These are phyloP conservation scores for Salvelinus fontinalis DNA, from an alignment of 2,113 vertebrate genomes.

Conservation along the genomic window DNA sequence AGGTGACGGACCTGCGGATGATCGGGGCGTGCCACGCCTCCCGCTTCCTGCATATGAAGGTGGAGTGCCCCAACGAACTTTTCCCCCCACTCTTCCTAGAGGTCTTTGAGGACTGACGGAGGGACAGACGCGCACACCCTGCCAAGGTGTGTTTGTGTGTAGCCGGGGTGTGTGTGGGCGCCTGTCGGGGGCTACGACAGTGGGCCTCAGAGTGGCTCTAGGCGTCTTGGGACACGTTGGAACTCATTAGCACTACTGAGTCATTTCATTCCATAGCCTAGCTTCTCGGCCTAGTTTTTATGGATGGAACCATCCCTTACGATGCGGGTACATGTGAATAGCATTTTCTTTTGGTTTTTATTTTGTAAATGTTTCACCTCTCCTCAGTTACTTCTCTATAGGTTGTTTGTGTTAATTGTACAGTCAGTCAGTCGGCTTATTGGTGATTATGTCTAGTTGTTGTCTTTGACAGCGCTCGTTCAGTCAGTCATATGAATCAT, in stretches of 20 bases:
- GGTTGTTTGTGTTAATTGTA: conserved; percentile 65
- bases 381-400: conserved; percentile 6
- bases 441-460: no score
- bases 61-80: conserved; percentile 98
- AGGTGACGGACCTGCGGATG: conserved; percentile 99
- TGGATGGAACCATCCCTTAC: conserved; percentile 85
- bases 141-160: not conserved
- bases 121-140: conserved; percentile 51
- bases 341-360: conserved; percentile 39
- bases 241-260: conserved; percentile 83
- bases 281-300: conserved; percentile 73
- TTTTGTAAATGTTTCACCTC: no score
- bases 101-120: conserved; percentile 92
- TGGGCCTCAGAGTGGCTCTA: conserved; percentile 45
- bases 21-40: conserved; percentile 98
- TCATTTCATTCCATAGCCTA: conserved; percentile 84
- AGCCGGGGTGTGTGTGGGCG: conserved; percentile 5
- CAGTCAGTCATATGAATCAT: conserved; percentile 53
- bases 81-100: conserved; percentile 97
- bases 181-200: conserved; percentile 26
- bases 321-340: conserved; percentile 89
- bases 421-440: conserved; percentile 39
- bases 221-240: conserved; percentile 27
- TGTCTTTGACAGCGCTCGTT: conserved; percentile 24
- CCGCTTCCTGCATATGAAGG: conserved; percentile 99